Conservation (phyloP, 2,888 invertebrate species). For the Invenusta paracnida region DNA sequence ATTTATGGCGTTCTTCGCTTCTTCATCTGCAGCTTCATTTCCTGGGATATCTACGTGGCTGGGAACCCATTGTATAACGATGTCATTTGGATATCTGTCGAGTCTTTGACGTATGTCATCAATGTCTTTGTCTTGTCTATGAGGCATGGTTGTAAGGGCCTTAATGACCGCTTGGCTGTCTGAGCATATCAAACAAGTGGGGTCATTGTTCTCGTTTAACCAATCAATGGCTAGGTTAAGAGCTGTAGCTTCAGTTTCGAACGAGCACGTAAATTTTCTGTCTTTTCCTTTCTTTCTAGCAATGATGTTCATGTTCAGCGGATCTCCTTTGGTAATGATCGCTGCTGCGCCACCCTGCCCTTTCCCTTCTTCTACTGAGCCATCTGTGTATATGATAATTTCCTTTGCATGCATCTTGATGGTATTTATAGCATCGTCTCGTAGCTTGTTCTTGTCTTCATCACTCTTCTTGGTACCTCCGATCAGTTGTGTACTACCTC, state of each 20-base stretch:
- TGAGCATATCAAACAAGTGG: not conserved
- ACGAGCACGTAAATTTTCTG: not conserved
- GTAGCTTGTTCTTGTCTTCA: not conserved
- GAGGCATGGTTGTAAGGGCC: not conserved
- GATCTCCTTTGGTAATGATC: not conserved
- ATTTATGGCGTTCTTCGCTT: not conserved
- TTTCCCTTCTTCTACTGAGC: not conserved
- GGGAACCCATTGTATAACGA: not conserved
- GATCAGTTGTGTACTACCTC: not conserved
- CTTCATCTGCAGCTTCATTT: no score
- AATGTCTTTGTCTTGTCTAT: not conserved
- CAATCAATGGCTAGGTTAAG: not conserved
- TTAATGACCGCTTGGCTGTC: not conserved
- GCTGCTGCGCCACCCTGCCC: not conserved
- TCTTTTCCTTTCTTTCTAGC: not conserved
- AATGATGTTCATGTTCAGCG: not conserved
- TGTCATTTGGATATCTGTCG: not conserved
- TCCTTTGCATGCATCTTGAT: not conserved
- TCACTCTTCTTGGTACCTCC: not conserved
- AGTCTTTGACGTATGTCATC: not conserved
- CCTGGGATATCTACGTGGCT: not conserved
- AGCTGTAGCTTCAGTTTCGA: not conserved
- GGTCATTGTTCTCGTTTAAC: not conserved
- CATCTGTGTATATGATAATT: not conserved
- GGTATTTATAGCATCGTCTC: not conserved